phyloP scores from a whole-genome alignment of 1,140 invertebrate genomes.

The Drosophila eugracilis region DNA sequence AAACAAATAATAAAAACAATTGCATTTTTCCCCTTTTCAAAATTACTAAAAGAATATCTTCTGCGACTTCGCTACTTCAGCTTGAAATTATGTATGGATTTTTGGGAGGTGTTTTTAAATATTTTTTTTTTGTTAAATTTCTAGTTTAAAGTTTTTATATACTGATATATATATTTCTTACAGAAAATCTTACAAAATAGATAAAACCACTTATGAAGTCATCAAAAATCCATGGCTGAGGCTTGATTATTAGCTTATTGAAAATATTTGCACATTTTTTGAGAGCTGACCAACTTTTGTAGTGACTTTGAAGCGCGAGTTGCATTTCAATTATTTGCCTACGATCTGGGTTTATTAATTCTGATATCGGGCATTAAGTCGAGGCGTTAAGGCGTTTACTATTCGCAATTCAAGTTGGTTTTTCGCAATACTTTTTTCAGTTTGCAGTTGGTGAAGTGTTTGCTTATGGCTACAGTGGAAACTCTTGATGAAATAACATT shows the following conservation, averaged over 20 bases:
- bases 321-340: conserved; percentile 5
- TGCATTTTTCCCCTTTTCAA: conserved; percentile 77
- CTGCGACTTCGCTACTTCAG: background rate
- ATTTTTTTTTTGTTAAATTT: no score
- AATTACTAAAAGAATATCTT: conserved; percentile 25
- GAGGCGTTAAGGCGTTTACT: background rate
- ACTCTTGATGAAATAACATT: background rate
- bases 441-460: background rate
- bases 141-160: no score
- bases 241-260: background rate
- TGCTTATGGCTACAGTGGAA: conserved; percentile 2
- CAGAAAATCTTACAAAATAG: no score
- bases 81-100: no score
- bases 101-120: background rate
- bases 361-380: conserved; percentile 2
- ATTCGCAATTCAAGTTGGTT: background rate
- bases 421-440: background rate
- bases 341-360: conserved; percentile 1
- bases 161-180: no score
- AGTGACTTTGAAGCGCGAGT: conserved; percentile 21
- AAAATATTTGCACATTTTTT: background rate
- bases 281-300: conserved; percentile 30
- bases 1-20: conserved; percentile 59
- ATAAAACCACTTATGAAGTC: background rate
- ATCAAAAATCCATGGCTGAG: background rate